A percentile compares a stretch with the other conserved stretches of the same genome.
Evolutionary conservation across 1,140 invertebrate species (phyloP).

Genomic region (Aphis craccivora): DNA sequence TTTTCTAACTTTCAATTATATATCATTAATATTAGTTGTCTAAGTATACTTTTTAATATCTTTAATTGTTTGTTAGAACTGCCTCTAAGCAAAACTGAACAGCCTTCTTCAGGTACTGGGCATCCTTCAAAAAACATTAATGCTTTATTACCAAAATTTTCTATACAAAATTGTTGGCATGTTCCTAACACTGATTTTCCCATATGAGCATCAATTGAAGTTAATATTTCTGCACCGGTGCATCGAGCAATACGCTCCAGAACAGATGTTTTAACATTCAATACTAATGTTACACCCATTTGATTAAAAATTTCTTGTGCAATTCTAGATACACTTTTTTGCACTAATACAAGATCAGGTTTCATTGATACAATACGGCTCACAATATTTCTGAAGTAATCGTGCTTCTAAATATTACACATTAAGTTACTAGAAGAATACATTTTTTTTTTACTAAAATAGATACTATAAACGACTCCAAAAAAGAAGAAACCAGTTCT

Average conservation of each 20-base stretch:
- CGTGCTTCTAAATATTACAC: constrained; percentile 74
- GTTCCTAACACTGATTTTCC: constrained; percentile 83
- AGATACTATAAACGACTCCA: constrained; percentile 24
- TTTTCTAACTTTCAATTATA: constrained; percentile 93
- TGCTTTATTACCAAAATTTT: constrained; percentile 79
- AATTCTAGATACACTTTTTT: constrained; percentile 85
- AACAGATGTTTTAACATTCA: constrained; percentile 87
- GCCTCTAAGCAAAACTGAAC: constrained; percentile 88
- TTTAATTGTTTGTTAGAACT: constrained; percentile 78
- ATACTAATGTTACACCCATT: constrained; percentile 82
- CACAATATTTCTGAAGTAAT: constrained; percentile 89
- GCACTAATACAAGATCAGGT: constrained; percentile 88
- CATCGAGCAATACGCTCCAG: constrained; percentile 84
- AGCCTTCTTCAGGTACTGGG: constrained; percentile 81
- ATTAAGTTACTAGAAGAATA: neutral
- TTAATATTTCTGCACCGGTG: constrained; percentile 85
- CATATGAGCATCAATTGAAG: constrained; percentile 89
- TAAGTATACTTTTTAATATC: constrained; percentile 82
- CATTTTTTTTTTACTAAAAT: neutral
- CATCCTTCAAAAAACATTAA: constrained; percentile 95
- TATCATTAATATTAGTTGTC: constrained; percentile 82
- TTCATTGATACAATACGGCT: constrained; percentile 83
- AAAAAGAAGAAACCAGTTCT: neutral
- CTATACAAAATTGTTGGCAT: constrained; percentile 85
- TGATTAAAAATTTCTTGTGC: constrained; percentile 87